A percentile compares a stretch with the other conserved stretches of the same genome.
These are phyloP conservation scores for Eristalis tenax DNA, from an alignment of 2,888 invertebrate species.

Conservation along the genomic window DNA sequence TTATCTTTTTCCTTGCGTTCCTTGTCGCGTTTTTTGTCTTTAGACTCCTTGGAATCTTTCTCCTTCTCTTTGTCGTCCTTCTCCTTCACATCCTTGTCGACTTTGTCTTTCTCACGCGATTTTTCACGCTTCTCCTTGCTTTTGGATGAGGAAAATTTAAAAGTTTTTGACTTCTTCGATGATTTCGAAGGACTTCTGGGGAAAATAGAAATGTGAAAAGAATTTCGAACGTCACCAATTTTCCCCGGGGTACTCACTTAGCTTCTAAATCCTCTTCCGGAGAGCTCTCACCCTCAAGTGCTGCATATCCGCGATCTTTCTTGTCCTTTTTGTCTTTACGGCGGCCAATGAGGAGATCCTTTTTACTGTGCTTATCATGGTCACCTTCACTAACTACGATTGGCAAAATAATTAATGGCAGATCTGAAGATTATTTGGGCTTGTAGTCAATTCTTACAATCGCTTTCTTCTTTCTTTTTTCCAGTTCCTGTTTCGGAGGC, in stretches of 20 bases:
- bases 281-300: constrained; percentile 93
- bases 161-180: constrained; percentile 91
- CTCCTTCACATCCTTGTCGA: constrained; percentile 86
- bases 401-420: not conserved
- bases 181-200: constrained; percentile 90
- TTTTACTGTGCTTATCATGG: constrained; percentile 90
- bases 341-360: constrained; percentile 89
- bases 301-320: constrained; percentile 94
- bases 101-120: constrained; percentile 90
- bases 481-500: constrained; percentile 87
- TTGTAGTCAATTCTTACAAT: constrained; percentile 84
- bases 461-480: constrained; percentile 88
- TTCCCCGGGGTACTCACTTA: constrained; percentile 83
- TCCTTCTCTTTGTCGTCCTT: constrained; percentile 83
- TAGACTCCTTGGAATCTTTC: constrained; percentile 81
- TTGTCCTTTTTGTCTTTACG: constrained; percentile 93
- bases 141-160: constrained; percentile 92
- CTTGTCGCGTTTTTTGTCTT: constrained; percentile 83
- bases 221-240: not conserved
- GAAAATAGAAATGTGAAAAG: not conserved
- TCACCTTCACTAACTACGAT: constrained; percentile 90
- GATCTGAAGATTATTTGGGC: not conserved
- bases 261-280: constrained; percentile 93
- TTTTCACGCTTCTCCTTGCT: constrained; percentile 93
- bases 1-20: constrained; percentile 86